Evolutionary conservation across 1,140 invertebrate species (phyloP).

Genomic region (Drosophila athabasca): DNA sequence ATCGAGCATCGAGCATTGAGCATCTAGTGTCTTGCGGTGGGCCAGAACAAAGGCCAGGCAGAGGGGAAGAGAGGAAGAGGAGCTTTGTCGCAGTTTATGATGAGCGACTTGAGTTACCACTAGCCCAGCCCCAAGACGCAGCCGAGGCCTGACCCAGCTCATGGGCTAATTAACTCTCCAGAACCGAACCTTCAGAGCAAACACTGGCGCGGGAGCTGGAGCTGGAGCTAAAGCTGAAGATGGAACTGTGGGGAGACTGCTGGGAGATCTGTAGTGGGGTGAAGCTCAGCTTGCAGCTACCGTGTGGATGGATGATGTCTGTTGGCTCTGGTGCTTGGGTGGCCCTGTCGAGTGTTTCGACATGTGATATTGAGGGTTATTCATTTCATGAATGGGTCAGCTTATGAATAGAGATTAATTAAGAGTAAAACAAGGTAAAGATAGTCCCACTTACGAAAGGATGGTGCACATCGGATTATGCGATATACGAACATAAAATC

Average conservation of each 20-base stretch:
- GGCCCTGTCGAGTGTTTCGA: slow-evolving; percentile 22
- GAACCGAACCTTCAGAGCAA: no score
- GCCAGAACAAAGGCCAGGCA: slow-evolving; percentile 32
- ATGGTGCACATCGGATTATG: no score
- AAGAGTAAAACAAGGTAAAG: not conserved
- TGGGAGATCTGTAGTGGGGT: not conserved
- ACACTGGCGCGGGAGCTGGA: not conserved
- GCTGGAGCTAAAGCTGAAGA: not conserved
- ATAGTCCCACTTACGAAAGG: no score
- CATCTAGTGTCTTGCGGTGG: slow-evolving; percentile 67
- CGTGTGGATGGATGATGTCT: slow-evolving; percentile 19
- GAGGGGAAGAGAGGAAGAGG: slow-evolving; percentile 9
- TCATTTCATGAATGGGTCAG: slow-evolving; percentile 37
- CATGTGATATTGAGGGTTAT: slow-evolving; percentile 4
- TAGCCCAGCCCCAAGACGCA: slow-evolving; percentile 3
- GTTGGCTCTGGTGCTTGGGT: slow-evolving; percentile 17
- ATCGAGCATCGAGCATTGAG: no score
- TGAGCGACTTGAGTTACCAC: slow-evolving; percentile 68
- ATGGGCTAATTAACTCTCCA: slow-evolving; percentile 44
- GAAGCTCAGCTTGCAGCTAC: slow-evolving; percentile 20
- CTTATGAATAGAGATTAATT: slow-evolving; percentile 25
- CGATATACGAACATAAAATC: no score
- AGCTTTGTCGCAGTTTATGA: slow-evolving; percentile 77
- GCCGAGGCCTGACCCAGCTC: slow-evolving; percentile 4
- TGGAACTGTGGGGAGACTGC: not conserved